Evolutionary conservation across 2,797 vertebrate genomes (phyloP), one percentile per base, ranked within the genome.

Genomic region (Coilia nasus): DNA sequence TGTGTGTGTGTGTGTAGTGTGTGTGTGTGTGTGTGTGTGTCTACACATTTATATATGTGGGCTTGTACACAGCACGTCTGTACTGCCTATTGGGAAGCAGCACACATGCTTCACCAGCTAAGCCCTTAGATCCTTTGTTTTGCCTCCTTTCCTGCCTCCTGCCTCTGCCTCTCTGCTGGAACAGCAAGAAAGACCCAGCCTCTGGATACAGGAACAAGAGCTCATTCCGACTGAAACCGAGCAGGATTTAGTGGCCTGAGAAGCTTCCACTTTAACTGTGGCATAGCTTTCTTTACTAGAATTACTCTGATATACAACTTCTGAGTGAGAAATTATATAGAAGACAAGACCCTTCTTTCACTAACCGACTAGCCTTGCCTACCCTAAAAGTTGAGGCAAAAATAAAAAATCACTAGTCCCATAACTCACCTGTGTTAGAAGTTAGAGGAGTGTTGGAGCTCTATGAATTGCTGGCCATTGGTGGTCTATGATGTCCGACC

Each of bases 121-220:
- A 82, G 82, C 85, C 84, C 56, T 86, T 75, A 56, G 81, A 82
- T 50, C 83, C 87, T 86, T 67, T 86, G 84, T 82, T 85, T 83
- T 83, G 60, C 25, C 84, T 82, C 81, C 60, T 85, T 44, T 41
- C 46, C 10, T 59, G 19, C 80, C 83, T 78, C 82, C 35, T 12
- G 82, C 84, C 84, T 60, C 60, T 86, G 59, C 62, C 64, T 31
- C 82, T 12, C 82, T 85, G 17, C 85, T 90, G 89, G 89, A 86
- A 84, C 71, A 50, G 67, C 82, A 83, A 86, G 82, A 85, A 88
- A 83, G 82, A 82, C 83, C 3, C 19, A 82, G 85, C 82, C 78
- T 14, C 56, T 41, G 71, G 44, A 75, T 21, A 54, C 3, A 2
- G 64, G 44, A 71, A 31, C 28, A 56, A 75, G 86, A 85, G 83